Evolutionary conservation across 2,888 invertebrate species (phyloP).

Genomic region (Stenurella melanura): DNA sequence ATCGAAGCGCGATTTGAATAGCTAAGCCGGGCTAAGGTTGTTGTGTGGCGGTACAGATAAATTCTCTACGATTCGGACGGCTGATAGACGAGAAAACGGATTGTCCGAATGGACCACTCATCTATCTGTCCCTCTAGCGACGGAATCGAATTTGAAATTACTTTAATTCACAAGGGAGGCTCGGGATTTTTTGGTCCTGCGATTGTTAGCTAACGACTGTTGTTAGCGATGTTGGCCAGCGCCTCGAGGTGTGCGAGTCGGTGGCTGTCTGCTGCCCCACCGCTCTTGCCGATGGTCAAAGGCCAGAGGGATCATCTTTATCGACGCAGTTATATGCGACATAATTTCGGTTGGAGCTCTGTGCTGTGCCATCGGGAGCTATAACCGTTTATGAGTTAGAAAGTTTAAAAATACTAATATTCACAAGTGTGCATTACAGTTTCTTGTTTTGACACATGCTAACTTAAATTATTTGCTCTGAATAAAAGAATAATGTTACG

Average conservation of each 20-base stretch:
- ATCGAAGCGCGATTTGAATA: slow-evolving; percentile 75
- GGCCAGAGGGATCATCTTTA: slow-evolving; percentile 20
- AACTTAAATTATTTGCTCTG: too few species aligned
- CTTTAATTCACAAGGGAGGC: slow-evolving; percentile 74
- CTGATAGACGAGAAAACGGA: slow-evolving; percentile 68
- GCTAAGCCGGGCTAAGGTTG: slow-evolving; percentile 74
- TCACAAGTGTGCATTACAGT: not conserved
- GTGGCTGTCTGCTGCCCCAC: slow-evolving; percentile 26
- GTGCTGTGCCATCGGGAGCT: slow-evolving; percentile 1
- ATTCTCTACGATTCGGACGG: slow-evolving; percentile 68
- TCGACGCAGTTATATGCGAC: slow-evolving; percentile 25
- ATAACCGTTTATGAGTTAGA: not conserved
- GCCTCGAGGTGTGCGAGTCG: slow-evolving; percentile 45
- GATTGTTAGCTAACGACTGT: slow-evolving; percentile 71
- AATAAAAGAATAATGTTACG: too few species aligned
- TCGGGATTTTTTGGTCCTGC: slow-evolving; percentile 72
- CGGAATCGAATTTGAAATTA: slow-evolving; percentile 75
- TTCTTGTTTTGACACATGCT: too few species aligned
- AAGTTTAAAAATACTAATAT: not conserved
- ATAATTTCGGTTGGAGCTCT: not conserved
- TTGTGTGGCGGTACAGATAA: slow-evolving; percentile 71
- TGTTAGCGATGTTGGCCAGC: slow-evolving; percentile 66
- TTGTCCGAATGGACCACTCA: slow-evolving; percentile 73
- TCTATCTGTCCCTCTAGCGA: slow-evolving; percentile 74
- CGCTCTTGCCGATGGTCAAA: slow-evolving; percentile 19